phyloP scores from a whole-genome alignment of 2,797 vertebrate species.

The Triplophysa yarkandensis region DNA sequence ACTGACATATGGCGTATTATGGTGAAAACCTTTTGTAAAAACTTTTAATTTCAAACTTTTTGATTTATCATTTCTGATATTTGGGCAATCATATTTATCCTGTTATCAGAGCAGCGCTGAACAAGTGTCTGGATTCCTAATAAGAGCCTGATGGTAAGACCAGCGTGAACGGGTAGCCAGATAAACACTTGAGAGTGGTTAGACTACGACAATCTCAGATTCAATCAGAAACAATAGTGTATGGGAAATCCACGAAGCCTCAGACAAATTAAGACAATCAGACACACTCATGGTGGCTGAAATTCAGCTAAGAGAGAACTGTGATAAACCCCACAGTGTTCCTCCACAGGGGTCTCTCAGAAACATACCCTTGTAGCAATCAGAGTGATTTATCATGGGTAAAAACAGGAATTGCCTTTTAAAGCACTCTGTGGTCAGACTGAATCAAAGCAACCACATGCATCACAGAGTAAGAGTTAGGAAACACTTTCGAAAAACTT shows the following conservation, averaged over 20 bases:
- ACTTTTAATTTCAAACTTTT: too few relatives aligned
- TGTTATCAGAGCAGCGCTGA: not conserved
- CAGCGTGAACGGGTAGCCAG: not conserved
- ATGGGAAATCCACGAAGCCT: not conserved
- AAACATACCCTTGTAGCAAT: not conserved
- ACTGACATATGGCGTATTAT: too few relatives aligned
- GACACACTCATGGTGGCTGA: not conserved
- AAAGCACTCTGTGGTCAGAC: not conserved
- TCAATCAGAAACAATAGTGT: slow-evolving; percentile 7
- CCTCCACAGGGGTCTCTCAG: not conserved
- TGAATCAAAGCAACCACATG: not conserved
- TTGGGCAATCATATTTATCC: not conserved
- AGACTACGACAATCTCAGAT: not conserved
- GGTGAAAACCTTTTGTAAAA: too few relatives aligned
- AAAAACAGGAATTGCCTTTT: not conserved
- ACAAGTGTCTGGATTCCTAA: not conserved
- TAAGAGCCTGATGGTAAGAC: not conserved
- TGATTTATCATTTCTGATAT: not conserved
- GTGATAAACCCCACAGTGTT: not conserved
- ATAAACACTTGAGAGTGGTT: not conserved
- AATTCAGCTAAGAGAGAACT: not conserved
- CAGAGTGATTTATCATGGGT: not conserved
- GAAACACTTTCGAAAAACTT: not conserved
- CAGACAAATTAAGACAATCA: slow-evolving; percentile 20
- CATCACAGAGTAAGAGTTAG: not conserved